Base-by-base conservation (phyloP, 2,888 invertebrate genomes). In the Eudemis profundana region DNA sequence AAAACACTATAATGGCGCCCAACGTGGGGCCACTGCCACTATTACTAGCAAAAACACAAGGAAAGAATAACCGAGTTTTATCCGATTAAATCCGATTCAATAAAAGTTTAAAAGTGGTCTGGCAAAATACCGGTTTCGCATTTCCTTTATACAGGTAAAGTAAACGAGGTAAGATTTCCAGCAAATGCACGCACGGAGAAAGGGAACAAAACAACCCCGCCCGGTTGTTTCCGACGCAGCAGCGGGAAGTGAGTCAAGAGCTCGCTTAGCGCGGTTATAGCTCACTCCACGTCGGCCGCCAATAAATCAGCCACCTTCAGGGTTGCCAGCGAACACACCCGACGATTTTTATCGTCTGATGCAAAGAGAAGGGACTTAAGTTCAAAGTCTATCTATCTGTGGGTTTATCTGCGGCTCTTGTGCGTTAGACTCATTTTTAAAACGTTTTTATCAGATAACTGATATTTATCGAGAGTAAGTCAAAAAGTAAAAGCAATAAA, bases 211-310 rank as follows among this genome's bases (percentile, higher is more conserved):
- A 27, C 42, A 36, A 21, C 38, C 36, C 33, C 50, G 17, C 29
- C 29, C 27, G 29, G 59, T 19, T 36, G 59, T 60, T 60, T 60
- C 51, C 60, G 57, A 64, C 46, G 21, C 51, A 53, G 33, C 61
- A 21, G 38, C 12, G 23, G 59, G 36, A 65, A 65, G 59, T 60
- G 53, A 65, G 59, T 65, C 65, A 65, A 65, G 65, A 53, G 57
- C 29, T 46, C 60, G 51, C 59, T 61, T 36, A 51, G 44, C 33
- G 65, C 53, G 36, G 65, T 65, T 65, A 60, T 46, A 60, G 60
- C 65, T 65, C 61, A 46, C 65, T 65, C 65, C 44, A 47, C 53
- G 65, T 53, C 46, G 49, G 46, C 23, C 38, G 59, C 65, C 59
- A 59, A 64, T 64, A 64, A 64, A 59, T 64, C 57, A 64, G 40